Evolutionary conservation across 2,888 invertebrate genomes (phyloP), one percentile per base, ranked within the genome.

Genomic region (Cheiracanthium punctorium): DNA sequence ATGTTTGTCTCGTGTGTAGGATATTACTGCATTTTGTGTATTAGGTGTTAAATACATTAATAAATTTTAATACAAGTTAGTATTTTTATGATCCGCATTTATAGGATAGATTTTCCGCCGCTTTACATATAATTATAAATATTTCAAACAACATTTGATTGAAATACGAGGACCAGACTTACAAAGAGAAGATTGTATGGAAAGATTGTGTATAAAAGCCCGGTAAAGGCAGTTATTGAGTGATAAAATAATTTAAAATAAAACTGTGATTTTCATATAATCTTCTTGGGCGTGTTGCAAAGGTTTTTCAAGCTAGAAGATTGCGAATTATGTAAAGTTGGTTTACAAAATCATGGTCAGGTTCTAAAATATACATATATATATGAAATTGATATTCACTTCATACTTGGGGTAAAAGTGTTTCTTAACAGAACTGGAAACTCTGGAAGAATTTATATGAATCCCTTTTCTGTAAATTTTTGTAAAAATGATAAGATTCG

Each of bases 401-500:
- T 58, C 58, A 58, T 58, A 58, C 58, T 58, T 24, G 58, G 17
- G 24, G 20, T 58, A 29, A 28, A 71, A 41, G 4, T 41, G 20
- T 71, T 71, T 37, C 37, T 71, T 71, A 28, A 71, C 8, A 71
- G 28, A 41, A 12, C 8, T 41, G 28, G 41, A 41, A 33, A 41
- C 20, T 41, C 24, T 24, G 70, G 41, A 29, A 24, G 14, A 71
- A 58, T 58, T 58, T 58, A 24, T 58, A 58, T 58, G 7, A 58
- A 58, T 20, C 24, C 12, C 58, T 58, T 24, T 58, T 17, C 58
- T 24, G 24, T 5, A 58, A 58, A 24, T 67, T 67, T 37, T 72
- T 76, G 43, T 82, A 77, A 72, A 72, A 65, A 29, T 76, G 72
- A 76, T 37, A 82, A 82, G 82, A 82, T 77, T 77, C 58, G 58